A percentile compares a stretch with the other conserved stretches of the same genome.
Evolutionary conservation across 2,888 invertebrate genomes (phyloP).

Genomic region (Dryadula phaetusa): DNA sequence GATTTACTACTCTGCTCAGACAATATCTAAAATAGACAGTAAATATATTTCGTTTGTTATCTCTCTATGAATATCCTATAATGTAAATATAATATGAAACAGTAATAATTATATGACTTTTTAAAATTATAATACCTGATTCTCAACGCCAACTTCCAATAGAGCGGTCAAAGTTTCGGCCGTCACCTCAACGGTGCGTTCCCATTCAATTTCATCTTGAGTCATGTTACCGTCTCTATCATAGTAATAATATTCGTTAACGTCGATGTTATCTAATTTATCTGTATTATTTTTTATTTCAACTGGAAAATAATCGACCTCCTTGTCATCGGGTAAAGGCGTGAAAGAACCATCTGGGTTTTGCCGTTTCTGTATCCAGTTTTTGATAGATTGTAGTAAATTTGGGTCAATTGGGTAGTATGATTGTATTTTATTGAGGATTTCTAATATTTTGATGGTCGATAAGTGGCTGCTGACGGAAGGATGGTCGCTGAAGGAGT

Average conservation of each 20-base stretch:
- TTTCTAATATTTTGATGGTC: slow-evolving; percentile 85
- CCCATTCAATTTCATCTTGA: slow-evolving; percentile 76
- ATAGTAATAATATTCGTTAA: slow-evolving; percentile 79
- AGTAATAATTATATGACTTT: no score
- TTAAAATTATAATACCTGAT: slow-evolving; percentile 69
- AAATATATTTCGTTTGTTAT: no score
- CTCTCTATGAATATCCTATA: no score
- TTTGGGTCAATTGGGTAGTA: slow-evolving; percentile 86
- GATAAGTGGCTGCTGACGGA: slow-evolving; percentile 85
- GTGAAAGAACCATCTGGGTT: slow-evolving; percentile 85
- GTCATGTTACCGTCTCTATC: slow-evolving; percentile 82
- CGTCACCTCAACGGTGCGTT: slow-evolving; percentile 85
- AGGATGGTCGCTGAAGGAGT: slow-evolving; percentile 87
- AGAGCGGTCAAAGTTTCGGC: slow-evolving; percentile 86
- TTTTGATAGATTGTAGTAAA: slow-evolving; percentile 83
- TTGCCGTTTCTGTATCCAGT: slow-evolving; percentile 86
- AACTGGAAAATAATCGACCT: slow-evolving; percentile 79
- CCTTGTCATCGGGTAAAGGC: slow-evolving; percentile 84
- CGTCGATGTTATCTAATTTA: slow-evolving; percentile 65
- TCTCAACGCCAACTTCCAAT: slow-evolving; percentile 85
- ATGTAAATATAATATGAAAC: no score
- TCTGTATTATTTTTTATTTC: slow-evolving; percentile 68
- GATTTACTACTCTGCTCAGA: no score
- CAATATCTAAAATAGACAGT: no score
- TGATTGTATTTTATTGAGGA: slow-evolving; percentile 85